Base-by-base conservation (phyloP, 2,797 vertebrate genomes). In the Setipinna tenuifilis region DNA sequence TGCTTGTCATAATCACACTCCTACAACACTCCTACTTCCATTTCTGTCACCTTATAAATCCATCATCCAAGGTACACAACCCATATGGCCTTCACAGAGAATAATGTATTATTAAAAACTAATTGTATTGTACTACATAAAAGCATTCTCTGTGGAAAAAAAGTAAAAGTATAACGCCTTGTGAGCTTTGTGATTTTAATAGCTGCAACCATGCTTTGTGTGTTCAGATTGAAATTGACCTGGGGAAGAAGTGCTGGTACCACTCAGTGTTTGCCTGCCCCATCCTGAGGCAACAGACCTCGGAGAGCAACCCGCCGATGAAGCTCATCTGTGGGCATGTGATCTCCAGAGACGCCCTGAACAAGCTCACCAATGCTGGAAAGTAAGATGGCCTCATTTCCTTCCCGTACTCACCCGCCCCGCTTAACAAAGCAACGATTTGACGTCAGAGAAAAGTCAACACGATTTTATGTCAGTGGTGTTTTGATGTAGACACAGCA, bases 221-320 rank as follows among this genome's bases (percentile, higher is more conserved):
- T 57, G 0, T 86, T 28, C 83, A 97, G 97, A 98, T 98, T 88
- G 97, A 98, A 93, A 97, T 98, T 1, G 97, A 98, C 91, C 94
- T 98, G 0, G 97, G 97, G 50, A 98, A 97, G 94, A 98, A 98
- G 92, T 98, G 97, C 93, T 98, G 97, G 97, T 98, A 97, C 92
- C 97, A 98, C 92, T 98, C 97, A 0, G 97, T 98, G 91, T 98
- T 98, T 9, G 97, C 97, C n/a, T 98, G 97, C 91, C 97, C 97
- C 25, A 98, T 98, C 90, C 95, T 98, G 83, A 94, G 97, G 88
- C 97, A 98, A 92, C 97, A 98, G 92, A 97, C 97, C 0, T 97
- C 97, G 0, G 97, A 98, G 90, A 97, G 96, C 89, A 98, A 98
- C 89, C 97, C 97, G 23, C 97, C 97, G n/a, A 97, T 98, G 96